phyloP scores from a whole-genome alignment of 1,140 invertebrate genomes.

The Ruditapes philippinarum region DNA sequence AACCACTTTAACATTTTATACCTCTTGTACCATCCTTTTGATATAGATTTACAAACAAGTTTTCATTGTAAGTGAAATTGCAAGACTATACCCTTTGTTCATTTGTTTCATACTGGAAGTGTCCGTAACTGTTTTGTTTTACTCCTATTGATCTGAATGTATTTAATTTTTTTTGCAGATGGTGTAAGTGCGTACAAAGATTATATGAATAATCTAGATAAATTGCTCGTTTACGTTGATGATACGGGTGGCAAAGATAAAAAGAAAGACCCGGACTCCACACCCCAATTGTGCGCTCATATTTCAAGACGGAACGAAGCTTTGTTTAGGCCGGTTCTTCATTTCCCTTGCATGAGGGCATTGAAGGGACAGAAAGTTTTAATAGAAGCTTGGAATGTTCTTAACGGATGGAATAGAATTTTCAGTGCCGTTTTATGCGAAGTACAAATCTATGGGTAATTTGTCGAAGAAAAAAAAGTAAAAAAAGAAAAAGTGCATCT shows the following conservation, averaged over 20 bases:
- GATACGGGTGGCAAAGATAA: slow-evolving; percentile 82
- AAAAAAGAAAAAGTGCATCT: not conserved
- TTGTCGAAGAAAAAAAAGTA: not conserved
- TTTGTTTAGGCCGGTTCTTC: slow-evolving; percentile 87
- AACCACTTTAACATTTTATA: too few relatives aligned
- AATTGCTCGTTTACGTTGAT: slow-evolving; percentile 88
- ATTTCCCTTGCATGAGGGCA: slow-evolving; percentile 87
- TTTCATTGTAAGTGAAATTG: too few relatives aligned
- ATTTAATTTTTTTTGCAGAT: slow-evolving; percentile 34
- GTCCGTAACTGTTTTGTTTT: too few relatives aligned
- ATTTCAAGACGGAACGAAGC: slow-evolving; percentile 88
- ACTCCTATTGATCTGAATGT: too few relatives aligned
- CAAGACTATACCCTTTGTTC: too few relatives aligned
- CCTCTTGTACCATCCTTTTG: too few relatives aligned
- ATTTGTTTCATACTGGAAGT: too few relatives aligned
- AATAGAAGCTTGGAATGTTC: slow-evolving; percentile 88
- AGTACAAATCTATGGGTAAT: slow-evolving; percentile 81
- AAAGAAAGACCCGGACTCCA: slow-evolving; percentile 77
- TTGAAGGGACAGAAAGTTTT: slow-evolving; percentile 88
- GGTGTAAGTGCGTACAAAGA: slow-evolving; percentile 72
- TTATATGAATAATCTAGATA: slow-evolving; percentile 88
- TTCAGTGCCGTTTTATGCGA: slow-evolving; percentile 89
- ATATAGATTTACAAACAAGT: too few relatives aligned
- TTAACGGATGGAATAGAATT: slow-evolving; percentile 87
- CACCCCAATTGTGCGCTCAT: slow-evolving; percentile 87